Evolutionary conservation across 1,140 invertebrate genomes (phyloP).

Genomic region (Zelostemma sp.): DNA sequence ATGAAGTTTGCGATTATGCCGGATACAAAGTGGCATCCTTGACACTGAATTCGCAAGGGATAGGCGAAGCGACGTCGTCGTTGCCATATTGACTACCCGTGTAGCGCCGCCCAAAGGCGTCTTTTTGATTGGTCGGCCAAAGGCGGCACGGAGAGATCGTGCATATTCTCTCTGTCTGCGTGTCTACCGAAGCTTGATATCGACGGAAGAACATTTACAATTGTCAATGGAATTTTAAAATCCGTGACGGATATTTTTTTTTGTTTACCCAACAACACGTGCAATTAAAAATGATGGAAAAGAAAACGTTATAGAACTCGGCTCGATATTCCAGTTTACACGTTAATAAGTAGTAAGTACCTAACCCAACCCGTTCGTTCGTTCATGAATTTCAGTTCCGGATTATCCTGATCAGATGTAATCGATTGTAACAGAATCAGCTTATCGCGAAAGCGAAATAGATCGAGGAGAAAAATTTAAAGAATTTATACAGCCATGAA

Average conservation of each 20-base stretch:
- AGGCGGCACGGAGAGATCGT: background rate
- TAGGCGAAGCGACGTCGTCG: background rate
- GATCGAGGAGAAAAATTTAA: too few relatives aligned
- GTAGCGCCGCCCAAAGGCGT: conserved; percentile 2
- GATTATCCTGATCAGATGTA: too few relatives aligned
- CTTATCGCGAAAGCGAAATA: too few relatives aligned
- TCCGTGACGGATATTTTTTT: background rate
- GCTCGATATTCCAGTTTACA: too few relatives aligned
- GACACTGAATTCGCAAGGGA: background rate
- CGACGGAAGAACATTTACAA: background rate
- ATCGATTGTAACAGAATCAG: too few relatives aligned
- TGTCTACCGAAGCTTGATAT: background rate
- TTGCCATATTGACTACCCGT: background rate
- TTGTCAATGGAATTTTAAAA: background rate
- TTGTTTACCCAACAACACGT: background rate
- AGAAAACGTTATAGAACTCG: too few relatives aligned
- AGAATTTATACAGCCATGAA: too few relatives aligned
- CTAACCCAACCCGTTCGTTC: too few relatives aligned
- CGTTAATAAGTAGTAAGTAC: too few relatives aligned
- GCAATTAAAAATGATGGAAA: too few relatives aligned
- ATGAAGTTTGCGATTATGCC: background rate
- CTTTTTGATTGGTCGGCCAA: background rate
- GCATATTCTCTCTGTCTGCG: background rate
- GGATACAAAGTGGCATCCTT: background rate
- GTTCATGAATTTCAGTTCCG: too few relatives aligned